These are phyloP conservation scores for Trichoplusia ni DNA, from an alignment of 1,140 invertebrate species.

Conservation along the genomic window DNA sequence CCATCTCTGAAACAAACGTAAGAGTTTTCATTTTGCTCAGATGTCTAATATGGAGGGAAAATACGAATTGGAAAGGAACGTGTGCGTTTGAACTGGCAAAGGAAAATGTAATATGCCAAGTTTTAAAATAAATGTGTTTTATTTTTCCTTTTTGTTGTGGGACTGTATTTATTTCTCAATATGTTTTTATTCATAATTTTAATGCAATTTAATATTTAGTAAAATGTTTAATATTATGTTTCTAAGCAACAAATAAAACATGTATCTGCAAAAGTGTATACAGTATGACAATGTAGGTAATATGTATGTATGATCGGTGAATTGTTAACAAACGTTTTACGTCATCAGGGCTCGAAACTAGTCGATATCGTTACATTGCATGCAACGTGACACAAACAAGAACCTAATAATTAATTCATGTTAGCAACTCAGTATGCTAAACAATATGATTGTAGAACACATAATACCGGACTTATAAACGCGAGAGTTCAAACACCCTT, in stretches of 20 bases:
- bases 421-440: neutral
- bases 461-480: neutral
- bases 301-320: neutral
- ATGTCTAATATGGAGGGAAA: neutral
- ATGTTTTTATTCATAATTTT: too few relatives aligned
- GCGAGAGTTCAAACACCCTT: constrained; percentile 13
- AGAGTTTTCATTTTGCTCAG: neutral
- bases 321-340: constrained; percentile 5
- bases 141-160: neutral
- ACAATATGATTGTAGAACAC: neutral
- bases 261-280: too few relatives aligned
- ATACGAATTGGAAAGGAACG: neutral
- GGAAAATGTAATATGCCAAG: neutral
- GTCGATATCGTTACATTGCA: constrained; percentile 1
- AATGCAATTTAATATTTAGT: too few relatives aligned
- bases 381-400: neutral
- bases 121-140: neutral
- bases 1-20: constrained; percentile 85
- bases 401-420: neutral
- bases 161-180: too few relatives aligned
- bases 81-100: neutral
- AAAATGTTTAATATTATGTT: too few relatives aligned
- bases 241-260: too few relatives aligned
- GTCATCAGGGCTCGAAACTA: neutral
- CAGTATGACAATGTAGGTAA: too few relatives aligned